These are phyloP conservation scores for Gymnocheta viridis DNA, from an alignment of 2,888 invertebrate species.

Conservation along the genomic window DNA sequence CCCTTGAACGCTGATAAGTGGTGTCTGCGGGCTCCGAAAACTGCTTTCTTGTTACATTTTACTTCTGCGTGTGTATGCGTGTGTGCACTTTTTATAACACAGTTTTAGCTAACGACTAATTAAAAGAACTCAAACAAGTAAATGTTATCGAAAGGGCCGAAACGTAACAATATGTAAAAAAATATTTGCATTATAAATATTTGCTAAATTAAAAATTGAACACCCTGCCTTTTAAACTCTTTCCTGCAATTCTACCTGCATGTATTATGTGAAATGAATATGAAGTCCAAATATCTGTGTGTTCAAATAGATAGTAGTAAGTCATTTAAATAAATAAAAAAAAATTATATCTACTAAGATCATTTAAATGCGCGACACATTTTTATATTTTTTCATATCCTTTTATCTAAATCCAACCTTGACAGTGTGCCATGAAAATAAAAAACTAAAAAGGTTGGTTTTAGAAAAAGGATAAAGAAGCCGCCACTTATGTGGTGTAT, in stretches of 20 bases:
- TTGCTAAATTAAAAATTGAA: neutral
- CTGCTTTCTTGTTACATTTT: too few species aligned
- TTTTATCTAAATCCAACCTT: constrained; percentile 53
- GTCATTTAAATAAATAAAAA: constrained; percentile 10
- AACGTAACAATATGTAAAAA: too few species aligned
- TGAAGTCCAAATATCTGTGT: neutral
- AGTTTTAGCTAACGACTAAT: too few species aligned
- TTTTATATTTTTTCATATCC: neutral
- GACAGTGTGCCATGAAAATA: constrained; percentile 37
- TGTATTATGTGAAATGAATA: neutral
- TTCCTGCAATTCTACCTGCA: neutral
- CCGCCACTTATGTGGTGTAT: neutral
- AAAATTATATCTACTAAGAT: neutral
- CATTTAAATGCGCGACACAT: constrained; percentile 24
- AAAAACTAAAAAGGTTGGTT: neutral
- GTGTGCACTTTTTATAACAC: too few species aligned
- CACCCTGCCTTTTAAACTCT: neutral
- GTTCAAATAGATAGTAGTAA: neutral
- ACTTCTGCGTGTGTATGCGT: too few species aligned
- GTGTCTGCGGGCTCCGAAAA: too few species aligned
- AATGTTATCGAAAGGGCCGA: too few species aligned
- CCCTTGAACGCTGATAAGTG: too few species aligned
- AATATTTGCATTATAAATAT: too few species aligned
- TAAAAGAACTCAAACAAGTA: too few species aligned
- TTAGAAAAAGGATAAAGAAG: neutral